These are phyloP conservation scores for Sitta europaea DNA, from an alignment of 2,113 vertebrate species.

Conservation along the genomic window DNA sequence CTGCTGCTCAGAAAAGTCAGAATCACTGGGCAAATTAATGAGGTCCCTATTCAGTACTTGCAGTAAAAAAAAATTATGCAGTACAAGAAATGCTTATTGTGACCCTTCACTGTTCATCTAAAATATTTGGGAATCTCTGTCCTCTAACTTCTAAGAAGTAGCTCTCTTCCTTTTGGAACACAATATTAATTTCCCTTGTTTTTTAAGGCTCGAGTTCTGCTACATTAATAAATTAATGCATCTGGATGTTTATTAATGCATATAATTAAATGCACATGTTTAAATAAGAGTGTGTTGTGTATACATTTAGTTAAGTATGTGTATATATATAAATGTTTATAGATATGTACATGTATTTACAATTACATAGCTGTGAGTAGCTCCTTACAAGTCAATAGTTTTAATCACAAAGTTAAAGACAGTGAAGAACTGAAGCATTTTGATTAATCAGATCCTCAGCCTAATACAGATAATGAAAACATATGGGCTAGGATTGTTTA, in stretches of 20 bases:
- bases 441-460: neutral
- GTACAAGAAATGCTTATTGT: neutral
- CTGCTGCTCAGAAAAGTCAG: neutral
- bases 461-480: neutral
- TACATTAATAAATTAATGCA: neutral
- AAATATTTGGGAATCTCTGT: neutral
- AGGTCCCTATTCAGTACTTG: neutral
- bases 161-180: neutral
- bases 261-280: neutral
- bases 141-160: neutral
- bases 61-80: neutral
- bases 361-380: neutral
- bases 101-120: neutral
- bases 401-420: neutral
- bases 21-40: neutral
- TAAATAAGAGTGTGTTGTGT: neutral
- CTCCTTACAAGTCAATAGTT: neutral
- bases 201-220: neutral
- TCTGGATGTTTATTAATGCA: neutral
- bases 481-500: neutral
- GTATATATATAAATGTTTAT: neutral
- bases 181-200: neutral
- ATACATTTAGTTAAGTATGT: neutral
- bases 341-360: neutral
- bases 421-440: neutral